These are phyloP conservation scores for Pomacea canaliculata DNA, from an alignment of 2,888 invertebrate species.

Conservation along the genomic window DNA sequence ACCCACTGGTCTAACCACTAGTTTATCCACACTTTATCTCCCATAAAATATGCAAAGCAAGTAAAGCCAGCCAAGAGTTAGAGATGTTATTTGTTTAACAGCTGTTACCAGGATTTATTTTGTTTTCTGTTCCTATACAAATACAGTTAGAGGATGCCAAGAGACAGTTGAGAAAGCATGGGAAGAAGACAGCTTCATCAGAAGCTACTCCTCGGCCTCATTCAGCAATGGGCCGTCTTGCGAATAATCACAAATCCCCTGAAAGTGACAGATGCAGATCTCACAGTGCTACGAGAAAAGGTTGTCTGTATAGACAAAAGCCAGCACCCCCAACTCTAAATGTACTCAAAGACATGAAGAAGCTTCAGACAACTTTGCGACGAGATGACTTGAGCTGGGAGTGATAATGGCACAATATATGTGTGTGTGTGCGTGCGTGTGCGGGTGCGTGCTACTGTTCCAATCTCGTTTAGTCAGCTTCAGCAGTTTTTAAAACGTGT, in stretches of 20 bases:
- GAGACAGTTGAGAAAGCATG: neutral
- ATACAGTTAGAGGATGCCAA: slow-evolving; percentile 15
- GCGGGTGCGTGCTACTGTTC: too few species aligned
- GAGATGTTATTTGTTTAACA: too few species aligned
- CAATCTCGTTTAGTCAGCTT: neutral
- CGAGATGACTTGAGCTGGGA: slow-evolving; percentile 67
- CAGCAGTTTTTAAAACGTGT: neutral
- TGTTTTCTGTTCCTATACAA: neutral
- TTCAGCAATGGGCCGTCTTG: slow-evolving; percentile 20
- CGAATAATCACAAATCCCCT: neutral
- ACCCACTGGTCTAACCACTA: too few species aligned
- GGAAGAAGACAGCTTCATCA: slow-evolving; percentile 11
- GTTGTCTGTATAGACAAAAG: neutral
- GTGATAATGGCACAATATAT: slow-evolving; percentile 22
- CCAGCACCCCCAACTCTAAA: slow-evolving; percentile 40
- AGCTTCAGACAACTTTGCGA: slow-evolving; percentile 64
- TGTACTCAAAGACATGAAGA: slow-evolving; percentile 65
- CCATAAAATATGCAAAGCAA: too few species aligned
- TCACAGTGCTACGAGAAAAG: slow-evolving; percentile 5
- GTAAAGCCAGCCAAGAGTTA: too few species aligned
- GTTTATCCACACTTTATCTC: too few species aligned
- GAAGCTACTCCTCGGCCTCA: slow-evolving; percentile 25
- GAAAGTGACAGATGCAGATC: neutral
- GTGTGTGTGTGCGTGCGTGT: neutral
- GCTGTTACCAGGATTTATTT: neutral